Evolutionary conservation across 2,888 invertebrate genomes (phyloP).

Genomic region (Thyatira batis): DNA sequence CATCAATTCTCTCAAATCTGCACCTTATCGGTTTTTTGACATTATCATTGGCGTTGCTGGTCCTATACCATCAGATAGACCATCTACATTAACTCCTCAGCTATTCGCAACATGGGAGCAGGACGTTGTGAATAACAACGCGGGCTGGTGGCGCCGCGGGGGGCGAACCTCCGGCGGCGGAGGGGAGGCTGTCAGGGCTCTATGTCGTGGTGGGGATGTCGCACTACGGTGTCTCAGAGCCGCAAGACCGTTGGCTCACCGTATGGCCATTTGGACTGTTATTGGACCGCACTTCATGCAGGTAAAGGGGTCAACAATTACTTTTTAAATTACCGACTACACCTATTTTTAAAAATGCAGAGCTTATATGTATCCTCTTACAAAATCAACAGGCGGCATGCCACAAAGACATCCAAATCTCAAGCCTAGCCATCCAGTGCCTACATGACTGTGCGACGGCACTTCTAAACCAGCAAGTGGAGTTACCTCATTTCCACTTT

Average conservation of each 20-base stretch:
- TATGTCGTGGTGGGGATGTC: slow-evolving; percentile 94
- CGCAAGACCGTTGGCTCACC: slow-evolving; percentile 93
- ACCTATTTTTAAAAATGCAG: neutral
- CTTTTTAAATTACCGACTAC: neutral
- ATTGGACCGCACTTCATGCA: slow-evolving; percentile 97
- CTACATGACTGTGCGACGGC: slow-evolving; percentile 96
- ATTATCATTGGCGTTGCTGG: no score
- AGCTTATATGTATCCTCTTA: no score
- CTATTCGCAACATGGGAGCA: slow-evolving; percentile 64
- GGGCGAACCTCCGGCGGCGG: slow-evolving; percentile 24
- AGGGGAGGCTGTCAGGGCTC: slow-evolving; percentile 76
- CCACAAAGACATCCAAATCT: slow-evolving; percentile 93
- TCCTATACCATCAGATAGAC: no score
- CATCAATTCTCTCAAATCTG: no score
- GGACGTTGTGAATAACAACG: slow-evolving; percentile 59
- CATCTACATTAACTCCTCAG: slow-evolving; percentile 22
- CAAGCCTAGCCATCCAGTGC: slow-evolving; percentile 94
- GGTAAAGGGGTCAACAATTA: no score
- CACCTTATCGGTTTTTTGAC: no score
- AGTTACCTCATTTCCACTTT: slow-evolving; percentile 96
- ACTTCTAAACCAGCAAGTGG: slow-evolving; percentile 92
- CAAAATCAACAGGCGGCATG: slow-evolving; percentile 89
- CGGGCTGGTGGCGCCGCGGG: slow-evolving; percentile 48
- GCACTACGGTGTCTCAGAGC: slow-evolving; percentile 93
- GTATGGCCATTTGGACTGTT: slow-evolving; percentile 96